Percentiles rank a stretch among this genome's conserved stretches.
phyloP scores from a whole-genome alignment of 1,140 invertebrate genomes.

The Neelides sp. region DNA sequence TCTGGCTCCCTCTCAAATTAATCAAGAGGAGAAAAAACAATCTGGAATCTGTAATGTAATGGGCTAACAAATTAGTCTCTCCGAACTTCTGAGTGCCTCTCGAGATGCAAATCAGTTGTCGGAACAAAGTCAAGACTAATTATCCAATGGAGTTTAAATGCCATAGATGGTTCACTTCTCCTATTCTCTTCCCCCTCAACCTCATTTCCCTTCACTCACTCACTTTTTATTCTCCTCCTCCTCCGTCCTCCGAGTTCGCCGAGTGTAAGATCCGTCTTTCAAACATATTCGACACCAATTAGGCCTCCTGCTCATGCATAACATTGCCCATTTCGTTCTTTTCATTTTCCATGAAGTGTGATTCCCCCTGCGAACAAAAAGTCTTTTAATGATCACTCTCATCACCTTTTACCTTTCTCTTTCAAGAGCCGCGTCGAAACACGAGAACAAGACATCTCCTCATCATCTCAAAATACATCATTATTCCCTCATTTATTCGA shows the following conservation, averaged over 20 bases:
- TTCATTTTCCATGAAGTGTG: too few species aligned
- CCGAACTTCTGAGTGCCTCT: slow-evolving; percentile 12
- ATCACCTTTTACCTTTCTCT: too few species aligned
- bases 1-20: slow-evolving; percentile 15
- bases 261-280: too few species aligned
- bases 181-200: slow-evolving; percentile 7
- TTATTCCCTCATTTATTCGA: too few species aligned
- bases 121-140: slow-evolving; percentile 17
- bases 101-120: slow-evolving; percentile 13
- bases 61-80: slow-evolving; percentile 19
- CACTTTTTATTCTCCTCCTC: neutral
- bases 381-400: too few species aligned
- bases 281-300: too few species aligned
- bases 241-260: neutral
- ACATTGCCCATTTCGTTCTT: too few species aligned
- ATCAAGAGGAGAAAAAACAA: slow-evolving; percentile 18
- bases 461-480: too few species aligned
- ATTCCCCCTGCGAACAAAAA: too few species aligned
- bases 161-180: slow-evolving; percentile 12
- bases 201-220: slow-evolving; percentile 7
- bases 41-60: slow-evolving; percentile 18
- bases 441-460: too few species aligned
- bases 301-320: too few species aligned
- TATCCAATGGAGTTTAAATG: slow-evolving; percentile 14
- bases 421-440: too few species aligned